Percentiles rank a stretch among this genome's conserved stretches.
Conservation (phyloP, 2,113 vertebrate species). For the Larimichthys crocea region DNA sequence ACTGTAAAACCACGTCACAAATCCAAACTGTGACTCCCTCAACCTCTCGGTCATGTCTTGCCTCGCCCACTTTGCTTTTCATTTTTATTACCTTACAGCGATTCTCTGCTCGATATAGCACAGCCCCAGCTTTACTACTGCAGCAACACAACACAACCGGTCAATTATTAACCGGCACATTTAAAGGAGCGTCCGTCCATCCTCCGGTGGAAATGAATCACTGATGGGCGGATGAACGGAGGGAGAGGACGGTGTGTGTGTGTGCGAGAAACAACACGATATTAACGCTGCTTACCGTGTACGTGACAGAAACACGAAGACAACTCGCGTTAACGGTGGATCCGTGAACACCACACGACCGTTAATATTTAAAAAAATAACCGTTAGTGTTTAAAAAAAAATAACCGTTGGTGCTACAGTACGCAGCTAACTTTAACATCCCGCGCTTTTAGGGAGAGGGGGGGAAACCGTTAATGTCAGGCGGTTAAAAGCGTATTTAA, state of each 20-base stretch:
- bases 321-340: neutral
- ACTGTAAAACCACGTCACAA: constrained; percentile 69
- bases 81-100: constrained; percentile 14
- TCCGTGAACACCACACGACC: constrained; percentile 16
- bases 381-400: neutral
- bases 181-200: neutral
- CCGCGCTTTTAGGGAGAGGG: neutral
- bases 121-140: neutral
- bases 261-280: neutral
- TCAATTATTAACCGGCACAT: constrained; percentile 47
- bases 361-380: neutral
- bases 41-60: constrained; percentile 33
- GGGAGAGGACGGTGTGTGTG: neutral
- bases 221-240: neutral
- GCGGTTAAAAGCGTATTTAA: neutral
- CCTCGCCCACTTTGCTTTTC: constrained; percentile 28
- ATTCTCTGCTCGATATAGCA: neutral
- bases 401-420: neutral
- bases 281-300: neutral
- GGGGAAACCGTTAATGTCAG: neutral
- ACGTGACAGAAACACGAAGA: neutral
- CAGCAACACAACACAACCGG: neutral
- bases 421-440: neutral
- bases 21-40: constrained; percentile 26
- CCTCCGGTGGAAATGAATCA: constrained; percentile 12